Conservation (phyloP, 2,113 vertebrate genomes). For the Pipa parva region DNA sequence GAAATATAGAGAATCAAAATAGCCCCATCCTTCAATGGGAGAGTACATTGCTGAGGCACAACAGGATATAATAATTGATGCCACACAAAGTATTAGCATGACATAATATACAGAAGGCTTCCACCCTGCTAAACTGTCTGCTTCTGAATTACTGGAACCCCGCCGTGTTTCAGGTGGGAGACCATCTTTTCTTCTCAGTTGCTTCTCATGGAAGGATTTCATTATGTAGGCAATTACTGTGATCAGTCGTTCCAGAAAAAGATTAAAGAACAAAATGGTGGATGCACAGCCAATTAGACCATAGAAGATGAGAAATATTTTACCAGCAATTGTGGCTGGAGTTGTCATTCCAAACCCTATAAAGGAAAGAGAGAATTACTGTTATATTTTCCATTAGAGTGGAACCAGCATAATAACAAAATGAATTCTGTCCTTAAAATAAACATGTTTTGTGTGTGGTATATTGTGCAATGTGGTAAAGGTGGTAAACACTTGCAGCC, state of each 20-base stretch:
- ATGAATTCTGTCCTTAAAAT: too few species aligned
- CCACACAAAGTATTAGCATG: conserved; percentile 87
- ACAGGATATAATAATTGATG: conserved; percentile 84
- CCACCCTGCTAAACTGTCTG: conserved; percentile 72
- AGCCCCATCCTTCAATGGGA: conserved; percentile 85
- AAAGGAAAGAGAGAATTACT: conserved; percentile 51
- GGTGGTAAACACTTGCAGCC: too few species aligned
- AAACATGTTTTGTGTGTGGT: too few species aligned
- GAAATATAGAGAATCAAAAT: conserved; percentile 94
- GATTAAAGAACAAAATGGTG: conserved; percentile 95
- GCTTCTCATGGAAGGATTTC: conserved; percentile 76
- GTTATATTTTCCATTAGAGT: too few species aligned
- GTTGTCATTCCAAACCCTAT: conserved; percentile 96
- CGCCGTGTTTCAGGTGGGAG: conserved; percentile 56
- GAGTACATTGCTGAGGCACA: conserved; percentile 92
- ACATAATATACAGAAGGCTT: conserved; percentile 95
- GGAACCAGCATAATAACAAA: too few species aligned
- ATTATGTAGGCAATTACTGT: conserved; percentile 82
- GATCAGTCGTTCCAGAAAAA: conserved; percentile 94
- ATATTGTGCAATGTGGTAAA: too few species aligned
- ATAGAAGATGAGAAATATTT: conserved; percentile 92
- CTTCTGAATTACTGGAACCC: conserved; percentile 44
- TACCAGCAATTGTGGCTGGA: conserved; percentile 83
- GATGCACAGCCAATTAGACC: conserved; percentile 90
- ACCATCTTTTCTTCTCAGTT: conserved; percentile 66